A percentile compares a stretch with the other conserved stretches of the same genome.
Evolutionary conservation across 2,797 vertebrate genomes (phyloP).

Genomic region (Leucoraja ocellata): DNA sequence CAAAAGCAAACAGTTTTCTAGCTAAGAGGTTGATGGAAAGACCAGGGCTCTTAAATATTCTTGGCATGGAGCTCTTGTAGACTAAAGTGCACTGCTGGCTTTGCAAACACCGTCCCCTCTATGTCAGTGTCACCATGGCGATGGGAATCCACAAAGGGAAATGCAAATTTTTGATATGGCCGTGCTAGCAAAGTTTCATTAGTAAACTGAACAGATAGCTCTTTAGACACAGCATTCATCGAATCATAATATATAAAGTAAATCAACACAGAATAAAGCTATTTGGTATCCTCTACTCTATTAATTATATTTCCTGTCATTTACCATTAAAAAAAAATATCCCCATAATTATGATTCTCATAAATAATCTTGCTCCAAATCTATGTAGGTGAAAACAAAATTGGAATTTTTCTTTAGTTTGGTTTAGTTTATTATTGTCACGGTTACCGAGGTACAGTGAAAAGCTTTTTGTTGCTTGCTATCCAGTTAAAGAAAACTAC

Average conservation of each 20-base stretch:
- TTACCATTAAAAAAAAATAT: background rate
- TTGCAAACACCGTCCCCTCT: background rate
- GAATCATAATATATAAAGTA: background rate
- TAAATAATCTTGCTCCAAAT: background rate
- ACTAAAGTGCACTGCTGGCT: background rate
- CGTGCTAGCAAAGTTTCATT: background rate
- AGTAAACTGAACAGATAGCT: slow-evolving; percentile 13
- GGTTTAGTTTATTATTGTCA: background rate
- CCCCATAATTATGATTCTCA: background rate
- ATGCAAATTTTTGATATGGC: slow-evolving; percentile 18
- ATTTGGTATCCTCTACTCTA: background rate
- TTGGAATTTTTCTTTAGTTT: background rate
- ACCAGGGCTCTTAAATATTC: background rate
- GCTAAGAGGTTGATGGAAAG: slow-evolving; percentile 12
- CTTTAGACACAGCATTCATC: background rate
- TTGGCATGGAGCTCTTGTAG: background rate
- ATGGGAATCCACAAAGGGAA: background rate
- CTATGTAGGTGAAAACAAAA: background rate
- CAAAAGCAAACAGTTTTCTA: slow-evolving; percentile 16
- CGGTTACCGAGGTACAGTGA: too few relatives aligned
- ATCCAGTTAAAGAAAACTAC: too few relatives aligned
- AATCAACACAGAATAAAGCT: background rate
- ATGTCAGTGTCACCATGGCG: slow-evolving; percentile 2
- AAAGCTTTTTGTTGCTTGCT: too few relatives aligned
- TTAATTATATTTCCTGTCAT: background rate